Evolutionary conservation across 2,113 vertebrate genomes (phyloP), one percentile per base, ranked within the genome.

Genomic region (Bubo bubo): DNA sequence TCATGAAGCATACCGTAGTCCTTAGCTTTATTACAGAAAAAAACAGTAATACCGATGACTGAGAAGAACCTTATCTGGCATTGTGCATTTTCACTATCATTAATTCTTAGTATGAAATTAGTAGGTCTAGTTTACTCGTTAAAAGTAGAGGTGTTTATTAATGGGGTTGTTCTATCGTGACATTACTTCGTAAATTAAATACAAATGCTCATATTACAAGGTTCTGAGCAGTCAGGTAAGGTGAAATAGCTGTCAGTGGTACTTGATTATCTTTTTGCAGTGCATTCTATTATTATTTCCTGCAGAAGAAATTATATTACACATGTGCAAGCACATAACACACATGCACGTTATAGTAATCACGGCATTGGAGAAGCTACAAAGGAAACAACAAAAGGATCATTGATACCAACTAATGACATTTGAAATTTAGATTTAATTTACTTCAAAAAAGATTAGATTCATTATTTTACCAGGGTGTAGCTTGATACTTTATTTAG

Each of bases 341-440:
- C 41, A 17, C 1, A 1, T 15, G 8, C 19, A 0, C 2, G 0
- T 60, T 90, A 53, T 63, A 67, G 39, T 63, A 63, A 35, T 81
- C 60, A 23, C 0, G 0, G 59, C 32, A 47, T 34, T 91, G 77
- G 80, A 67, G 45, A 60, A 63, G n/a, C 53, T 93, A 74, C 79
- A 93, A 74, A 77, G 71, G n/a, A 80, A 93, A 87, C 47, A 87
- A 81, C 37, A 64, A 79, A 88, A 88, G 27, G 41, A 45, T 85
- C 5, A 1, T 35, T 92, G 72, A 37, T 72, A 35, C 18, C 41
- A 49, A 32, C 39, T 88, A 72, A 93, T 64, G 73, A 43, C 73
- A 91, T 90, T 85, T 90, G 91, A 85, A 91, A 92, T 88, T 76
- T 86, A 92, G 53, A 85, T 87, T 79, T 47, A 8, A 21, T 86